Conservation (phyloP, 2,113 vertebrate species). For the Irena cyanogastra region DNA sequence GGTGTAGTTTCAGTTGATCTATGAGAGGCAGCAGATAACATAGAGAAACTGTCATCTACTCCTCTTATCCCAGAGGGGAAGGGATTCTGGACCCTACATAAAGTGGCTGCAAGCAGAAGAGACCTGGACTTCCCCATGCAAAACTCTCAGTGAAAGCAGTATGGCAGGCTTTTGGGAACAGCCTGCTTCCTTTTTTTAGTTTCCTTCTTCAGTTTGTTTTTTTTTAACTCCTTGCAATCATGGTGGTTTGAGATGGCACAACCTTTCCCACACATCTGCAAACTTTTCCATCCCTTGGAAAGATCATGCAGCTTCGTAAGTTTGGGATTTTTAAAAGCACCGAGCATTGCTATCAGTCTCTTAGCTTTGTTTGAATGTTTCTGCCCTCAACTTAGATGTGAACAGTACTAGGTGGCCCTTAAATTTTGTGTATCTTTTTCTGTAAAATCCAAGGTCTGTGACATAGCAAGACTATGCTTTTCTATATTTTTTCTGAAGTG, state of each 20-base stretch:
- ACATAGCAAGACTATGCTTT: not conserved
- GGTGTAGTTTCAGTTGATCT: not conserved
- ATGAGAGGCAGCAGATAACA: not conserved
- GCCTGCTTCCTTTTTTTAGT: not conserved
- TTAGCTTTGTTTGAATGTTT: not conserved
- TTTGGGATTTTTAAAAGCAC: not conserved
- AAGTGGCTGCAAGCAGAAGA: not conserved
- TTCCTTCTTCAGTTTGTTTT: not conserved
- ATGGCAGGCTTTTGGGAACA: not conserved
- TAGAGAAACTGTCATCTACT: not conserved
- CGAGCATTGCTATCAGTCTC: not conserved
- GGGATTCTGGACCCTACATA: not conserved
- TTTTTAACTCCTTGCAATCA: not conserved
- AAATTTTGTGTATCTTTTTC: not conserved
- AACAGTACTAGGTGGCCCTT: not conserved
- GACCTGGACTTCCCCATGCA: not conserved
- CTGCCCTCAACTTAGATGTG: not conserved
- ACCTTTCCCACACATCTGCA: not conserved
- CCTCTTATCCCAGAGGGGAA: not conserved
- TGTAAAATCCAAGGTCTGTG: not conserved
- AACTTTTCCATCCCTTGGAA: not conserved
- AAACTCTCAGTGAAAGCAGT: not conserved
- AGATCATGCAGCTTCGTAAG: not conserved
- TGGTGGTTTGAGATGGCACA: not conserved
- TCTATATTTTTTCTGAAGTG: not conserved